A percentile compares a stretch with the other conserved stretches of the same genome.
Conservation (phyloP, 2,888 invertebrate genomes). For the Zygothrica quintamaculata region DNA sequence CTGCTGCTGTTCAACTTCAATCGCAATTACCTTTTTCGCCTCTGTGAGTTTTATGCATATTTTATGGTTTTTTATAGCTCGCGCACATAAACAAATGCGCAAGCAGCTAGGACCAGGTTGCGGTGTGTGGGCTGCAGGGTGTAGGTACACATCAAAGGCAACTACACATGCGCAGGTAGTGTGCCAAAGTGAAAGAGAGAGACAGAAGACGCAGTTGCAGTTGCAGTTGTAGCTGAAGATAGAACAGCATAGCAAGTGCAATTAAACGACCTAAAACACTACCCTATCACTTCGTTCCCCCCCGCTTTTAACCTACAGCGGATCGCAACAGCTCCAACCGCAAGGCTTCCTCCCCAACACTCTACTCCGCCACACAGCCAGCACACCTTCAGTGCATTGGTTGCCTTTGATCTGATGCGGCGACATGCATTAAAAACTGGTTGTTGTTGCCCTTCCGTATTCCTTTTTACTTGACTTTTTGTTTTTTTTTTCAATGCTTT, state of each 20-base stretch:
- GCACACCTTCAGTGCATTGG: slow-evolving; percentile 17
- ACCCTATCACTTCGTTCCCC: slow-evolving; percentile 4
- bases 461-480: slow-evolving; percentile 28
- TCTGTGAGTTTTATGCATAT: slow-evolving; percentile 74
- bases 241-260: slow-evolving; percentile 65
- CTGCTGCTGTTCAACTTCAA: slow-evolving; percentile 60
- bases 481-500: slow-evolving; percentile 17
- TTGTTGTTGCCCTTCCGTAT: slow-evolving; percentile 65
- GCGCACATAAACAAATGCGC: slow-evolving; percentile 68
- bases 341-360: slow-evolving; percentile 12
- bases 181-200: background rate
- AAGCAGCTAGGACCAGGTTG: slow-evolving; percentile 18
- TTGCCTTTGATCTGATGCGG: slow-evolving; percentile 70
- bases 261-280: slow-evolving; percentile 63
- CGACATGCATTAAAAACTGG: slow-evolving; percentile 70
- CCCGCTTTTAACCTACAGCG: slow-evolving; percentile 6
- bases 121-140: slow-evolving; percentile 31
- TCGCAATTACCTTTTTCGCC: slow-evolving; percentile 67
- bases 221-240: slow-evolving; percentile 20
- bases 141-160: slow-evolving; percentile 53
- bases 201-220: background rate
- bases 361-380: too few relatives aligned
- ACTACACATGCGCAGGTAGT: slow-evolving; percentile 53
- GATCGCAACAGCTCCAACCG: slow-evolving; percentile 15
- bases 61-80: slow-evolving; percentile 76